Evolutionary conservation across 1,140 invertebrate species (phyloP), one percentile per base, ranked within the genome.

Genomic region (Tetramorium simillimum): DNA sequence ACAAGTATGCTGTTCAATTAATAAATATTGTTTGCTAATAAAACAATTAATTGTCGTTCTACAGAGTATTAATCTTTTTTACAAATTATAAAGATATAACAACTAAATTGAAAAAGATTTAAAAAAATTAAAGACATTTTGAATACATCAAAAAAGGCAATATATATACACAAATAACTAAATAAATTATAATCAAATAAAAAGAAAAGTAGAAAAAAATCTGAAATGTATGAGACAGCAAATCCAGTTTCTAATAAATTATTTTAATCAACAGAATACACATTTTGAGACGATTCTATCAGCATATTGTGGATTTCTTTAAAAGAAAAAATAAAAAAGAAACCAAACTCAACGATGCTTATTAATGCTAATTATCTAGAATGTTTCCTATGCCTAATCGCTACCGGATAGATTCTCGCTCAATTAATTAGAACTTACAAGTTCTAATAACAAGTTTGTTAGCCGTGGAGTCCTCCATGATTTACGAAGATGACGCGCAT

Each of bases 341-440:
- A 40, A 21, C 9, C 21, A 76, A 46, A 16, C 28, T 5, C 2
- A 1, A 24, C 28, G 18, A 12, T 33, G 18, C 18, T 33, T 37
- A 65, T 40, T 77, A 58, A 18, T 4, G 14, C 40, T 77, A 33
- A 65, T 78, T 65, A 65, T n/a, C 16, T 24, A 43, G 18, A 37
- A 37, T 12, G 7, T 49, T 12, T n/a, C 33, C 56, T 58, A 43
- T 56, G 12, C 14, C 37, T 60, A 76, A 76, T 76, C 37, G 5
- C 28, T 14, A n/a, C 10, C 58, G 28, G 1, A 28, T 28, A 28
- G 24, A 80, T 51, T 80, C 28, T 65, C 28, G 33, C 24, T 62
- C 40, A 75, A 85, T 85, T 85, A 85, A 85, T 62, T 85, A 63
- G 56, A 24, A 62, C 28, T 75, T n/a, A n/a, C n/a, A n/a, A n/a